Conservation (phyloP, 2,888 invertebrate genomes). For the Chorisops tibialis region DNA sequence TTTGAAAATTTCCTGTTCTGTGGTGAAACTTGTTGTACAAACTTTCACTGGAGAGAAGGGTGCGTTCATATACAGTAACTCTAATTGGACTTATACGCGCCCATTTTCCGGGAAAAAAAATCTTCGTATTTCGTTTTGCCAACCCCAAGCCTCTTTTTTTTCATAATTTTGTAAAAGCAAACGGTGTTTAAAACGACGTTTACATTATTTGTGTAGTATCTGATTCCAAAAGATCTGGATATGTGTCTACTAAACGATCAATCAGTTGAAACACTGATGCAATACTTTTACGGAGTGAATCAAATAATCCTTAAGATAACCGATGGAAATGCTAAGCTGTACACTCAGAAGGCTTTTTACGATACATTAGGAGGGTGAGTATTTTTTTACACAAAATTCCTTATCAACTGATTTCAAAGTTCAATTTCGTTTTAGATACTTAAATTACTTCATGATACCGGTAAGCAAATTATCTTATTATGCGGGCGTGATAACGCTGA, state of each 20-base stretch:
- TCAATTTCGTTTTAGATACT: slow-evolving; percentile 36
- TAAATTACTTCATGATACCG: slow-evolving; percentile 45
- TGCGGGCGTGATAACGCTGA: slow-evolving; percentile 43
- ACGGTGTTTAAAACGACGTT: no score
- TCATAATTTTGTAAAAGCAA: no score
- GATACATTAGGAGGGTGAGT: slow-evolving; percentile 47
- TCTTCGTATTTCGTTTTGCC: no score
- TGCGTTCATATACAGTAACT: no score
- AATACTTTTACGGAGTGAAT: slow-evolving; percentile 46
- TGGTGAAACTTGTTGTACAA: no score
- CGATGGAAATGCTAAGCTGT: slow-evolving; percentile 33
- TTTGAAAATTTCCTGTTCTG: no score
- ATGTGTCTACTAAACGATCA: slow-evolving; percentile 41
- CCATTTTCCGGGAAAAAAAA: no score
- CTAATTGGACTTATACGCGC: no score
- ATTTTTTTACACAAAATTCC: neutral
- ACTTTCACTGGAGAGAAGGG: no score
- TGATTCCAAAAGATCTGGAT: slow-evolving; percentile 45
- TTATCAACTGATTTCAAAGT: neutral
- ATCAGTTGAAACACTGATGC: slow-evolving; percentile 41
- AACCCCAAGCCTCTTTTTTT: no score
- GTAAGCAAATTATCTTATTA: slow-evolving; percentile 48
- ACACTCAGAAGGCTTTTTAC: slow-evolving; percentile 44
- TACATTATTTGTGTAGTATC: slow-evolving; percentile 33
- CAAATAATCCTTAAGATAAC: slow-evolving; percentile 41